These are phyloP conservation scores for Lasiurus cinereus DNA, from an alignment of 2,113 vertebrate genomes.

Conservation along the genomic window DNA sequence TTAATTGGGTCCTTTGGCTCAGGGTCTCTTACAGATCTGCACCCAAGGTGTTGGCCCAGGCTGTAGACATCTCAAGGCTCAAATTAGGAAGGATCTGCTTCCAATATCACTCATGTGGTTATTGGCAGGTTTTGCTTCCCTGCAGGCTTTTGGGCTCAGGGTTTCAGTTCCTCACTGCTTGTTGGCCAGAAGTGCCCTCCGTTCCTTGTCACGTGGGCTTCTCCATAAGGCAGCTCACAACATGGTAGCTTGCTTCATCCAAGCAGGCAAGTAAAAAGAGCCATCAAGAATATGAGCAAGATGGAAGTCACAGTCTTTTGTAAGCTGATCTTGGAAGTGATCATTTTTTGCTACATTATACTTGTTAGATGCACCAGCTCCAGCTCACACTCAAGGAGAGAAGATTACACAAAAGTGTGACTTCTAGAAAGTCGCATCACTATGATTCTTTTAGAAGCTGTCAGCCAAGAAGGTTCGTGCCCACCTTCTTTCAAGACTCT, in stretches of 20 bases:
- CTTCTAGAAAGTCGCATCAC: not conserved
- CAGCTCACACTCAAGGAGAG: not conserved
- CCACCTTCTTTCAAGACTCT: conserved; percentile 25
- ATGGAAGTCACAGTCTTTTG: not conserved
- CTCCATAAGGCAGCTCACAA: conserved; percentile 38
- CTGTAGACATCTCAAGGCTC: conserved; percentile 32
- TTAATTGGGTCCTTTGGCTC: conserved; percentile 21
- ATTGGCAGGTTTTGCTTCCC: conserved; percentile 23
- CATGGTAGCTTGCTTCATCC: conserved; percentile 16
- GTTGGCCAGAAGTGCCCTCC: conserved; percentile 22
- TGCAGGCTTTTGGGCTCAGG: not conserved
- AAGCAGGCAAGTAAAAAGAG: conserved; percentile 20
- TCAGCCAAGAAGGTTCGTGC: not conserved
- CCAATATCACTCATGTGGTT: not conserved
- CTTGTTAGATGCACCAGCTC: not conserved
- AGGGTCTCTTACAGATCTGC: not conserved
- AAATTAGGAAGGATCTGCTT: conserved; percentile 15
- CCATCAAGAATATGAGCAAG: conserved; percentile 27
- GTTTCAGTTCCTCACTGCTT: not conserved
- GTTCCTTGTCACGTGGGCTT: not conserved
- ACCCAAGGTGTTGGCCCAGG: not conserved
- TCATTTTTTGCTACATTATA: conserved; percentile 10
- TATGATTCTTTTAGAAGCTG: conserved; percentile 16
- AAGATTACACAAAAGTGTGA: not conserved
- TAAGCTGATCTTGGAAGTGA: conserved; percentile 25